Evolutionary conservation across 1,140 invertebrate genomes (phyloP).

Genomic region (Zophobas atratus): DNA sequence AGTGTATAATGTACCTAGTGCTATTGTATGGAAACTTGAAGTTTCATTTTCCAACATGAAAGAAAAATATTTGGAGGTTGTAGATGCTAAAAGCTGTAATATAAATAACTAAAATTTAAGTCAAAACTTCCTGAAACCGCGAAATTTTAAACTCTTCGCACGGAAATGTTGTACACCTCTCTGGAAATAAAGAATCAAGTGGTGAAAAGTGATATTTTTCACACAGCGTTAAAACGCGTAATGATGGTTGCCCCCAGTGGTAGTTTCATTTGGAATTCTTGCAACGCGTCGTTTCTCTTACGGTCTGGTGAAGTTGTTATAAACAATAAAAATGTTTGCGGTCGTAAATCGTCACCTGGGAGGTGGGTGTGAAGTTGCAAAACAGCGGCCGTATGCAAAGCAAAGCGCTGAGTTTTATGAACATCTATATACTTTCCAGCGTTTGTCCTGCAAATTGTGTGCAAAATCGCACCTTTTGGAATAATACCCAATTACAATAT

Average conservation of each 20-base stretch:
- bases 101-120: too few species aligned
- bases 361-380: conserved; percentile 62
- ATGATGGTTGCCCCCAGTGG: conserved; percentile 15
- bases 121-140: too few species aligned
- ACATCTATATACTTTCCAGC: conserved; percentile 55
- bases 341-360: conserved; percentile 51
- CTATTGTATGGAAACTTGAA: too few species aligned
- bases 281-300: conserved; percentile 2
- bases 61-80: too few species aligned
- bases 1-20: too few species aligned
- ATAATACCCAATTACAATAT: conserved; percentile 66
- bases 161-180: too few species aligned
- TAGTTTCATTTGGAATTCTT: conserved; percentile 26
- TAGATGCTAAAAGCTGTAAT: too few species aligned
- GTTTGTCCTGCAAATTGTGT: conserved; percentile 65
- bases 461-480: conserved; percentile 64
- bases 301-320: conserved; percentile 53
- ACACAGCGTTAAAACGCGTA: not conserved
- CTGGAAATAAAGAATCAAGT: too few species aligned
- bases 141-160: too few species aligned
- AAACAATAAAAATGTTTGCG: conserved; percentile 62
- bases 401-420: conserved; percentile 55
- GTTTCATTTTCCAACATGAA: too few species aligned
- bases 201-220: too few species aligned
- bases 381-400: conserved; percentile 61